Evolutionary conservation across 2,888 invertebrate genomes (phyloP).

Genomic region (Thereva unica): DNA sequence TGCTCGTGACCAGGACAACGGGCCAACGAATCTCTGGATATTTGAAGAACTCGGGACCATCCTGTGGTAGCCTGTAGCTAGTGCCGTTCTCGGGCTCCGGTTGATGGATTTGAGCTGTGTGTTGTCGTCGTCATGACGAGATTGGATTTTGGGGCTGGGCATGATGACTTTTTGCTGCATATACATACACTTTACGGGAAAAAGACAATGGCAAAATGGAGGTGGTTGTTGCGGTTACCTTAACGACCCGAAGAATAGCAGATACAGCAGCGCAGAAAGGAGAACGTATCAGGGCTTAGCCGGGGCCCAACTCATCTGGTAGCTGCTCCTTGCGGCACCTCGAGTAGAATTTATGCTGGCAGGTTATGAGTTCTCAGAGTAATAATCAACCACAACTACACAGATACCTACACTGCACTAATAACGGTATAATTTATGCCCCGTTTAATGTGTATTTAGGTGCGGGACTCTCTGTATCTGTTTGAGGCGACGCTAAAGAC

Average conservation of each 20-base stretch:
- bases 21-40: neutral
- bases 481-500: slow-evolving; percentile 35
- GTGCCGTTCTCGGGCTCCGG: neutral
- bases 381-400: slow-evolving; percentile 36
- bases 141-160: slow-evolving; percentile 12
- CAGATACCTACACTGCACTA: slow-evolving; percentile 24
- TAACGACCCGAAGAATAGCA: neutral
- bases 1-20: slow-evolving; percentile 34
- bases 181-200: neutral
- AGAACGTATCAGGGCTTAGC: neutral
- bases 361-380: slow-evolving; percentile 34
- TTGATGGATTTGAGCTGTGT: slow-evolving; percentile 22
- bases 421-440: slow-evolving; percentile 35
- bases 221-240: neutral
- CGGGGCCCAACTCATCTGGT: slow-evolving; percentile 9
- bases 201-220: neutral
- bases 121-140: slow-evolving; percentile 14
- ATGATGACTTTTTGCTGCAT: neutral
- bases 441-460: slow-evolving; percentile 34
- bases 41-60: slow-evolving; percentile 12
- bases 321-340: slow-evolving; percentile 31
- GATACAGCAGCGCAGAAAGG: slow-evolving; percentile 22
- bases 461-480: slow-evolving; percentile 27
- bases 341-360: slow-evolving; percentile 28
- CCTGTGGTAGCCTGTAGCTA: no score